These are phyloP conservation scores for Orthosia gothica DNA, from an alignment of 2,888 invertebrate genomes.

Conservation along the genomic window DNA sequence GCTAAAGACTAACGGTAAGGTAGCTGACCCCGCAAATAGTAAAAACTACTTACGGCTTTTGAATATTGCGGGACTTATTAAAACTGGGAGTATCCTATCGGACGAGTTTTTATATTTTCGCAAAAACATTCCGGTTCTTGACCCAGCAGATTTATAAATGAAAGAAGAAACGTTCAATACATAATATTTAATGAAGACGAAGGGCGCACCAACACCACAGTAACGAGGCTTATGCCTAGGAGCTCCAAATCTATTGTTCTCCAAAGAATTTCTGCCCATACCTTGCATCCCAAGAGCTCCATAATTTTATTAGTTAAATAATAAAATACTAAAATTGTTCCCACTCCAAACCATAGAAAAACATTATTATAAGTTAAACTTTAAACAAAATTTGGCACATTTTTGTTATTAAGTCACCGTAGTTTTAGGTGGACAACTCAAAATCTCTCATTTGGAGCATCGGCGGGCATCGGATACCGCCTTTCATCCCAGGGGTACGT, in stretches of 20 bases:
- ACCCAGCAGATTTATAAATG: neutral
- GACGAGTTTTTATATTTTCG: neutral
- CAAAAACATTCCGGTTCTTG: neutral
- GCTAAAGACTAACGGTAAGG: neutral
- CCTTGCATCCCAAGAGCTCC: too few species aligned
- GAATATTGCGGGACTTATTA: neutral
- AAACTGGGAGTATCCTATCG: neutral
- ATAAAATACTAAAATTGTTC: too few species aligned
- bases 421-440: neutral
- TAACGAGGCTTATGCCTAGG: neutral
- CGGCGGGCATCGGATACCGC: neutral
- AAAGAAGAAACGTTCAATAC: neutral
- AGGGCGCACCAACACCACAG: too few species aligned
- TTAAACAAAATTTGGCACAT: neutral
- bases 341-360: neutral
- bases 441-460: constrained; percentile 1
- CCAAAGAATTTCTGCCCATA: too few species aligned
- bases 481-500: constrained; percentile 27
- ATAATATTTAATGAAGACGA: too few species aligned
- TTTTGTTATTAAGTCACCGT: neutral
- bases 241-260: too few species aligned
- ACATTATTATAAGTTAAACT: neutral
- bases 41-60: neutral
- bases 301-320: too few species aligned
- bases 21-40: neutral